These are phyloP conservation scores for Latrodectus hesperus DNA, from an alignment of 2,888 invertebrate species.

Conservation along the genomic window DNA sequence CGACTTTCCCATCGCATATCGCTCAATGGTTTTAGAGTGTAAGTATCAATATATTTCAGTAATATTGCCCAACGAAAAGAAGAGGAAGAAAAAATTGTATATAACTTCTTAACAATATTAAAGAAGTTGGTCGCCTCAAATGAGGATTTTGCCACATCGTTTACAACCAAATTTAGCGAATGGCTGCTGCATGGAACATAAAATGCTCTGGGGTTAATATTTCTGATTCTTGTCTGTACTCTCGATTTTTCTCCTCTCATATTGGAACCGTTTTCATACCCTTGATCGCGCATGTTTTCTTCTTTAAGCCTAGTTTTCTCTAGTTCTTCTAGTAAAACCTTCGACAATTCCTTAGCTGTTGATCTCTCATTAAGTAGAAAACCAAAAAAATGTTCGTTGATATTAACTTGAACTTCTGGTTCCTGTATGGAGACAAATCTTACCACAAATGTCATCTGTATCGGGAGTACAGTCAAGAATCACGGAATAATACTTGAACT, in stretches of 20 bases:
- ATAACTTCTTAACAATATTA: too few species aligned
- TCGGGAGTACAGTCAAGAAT: not conserved
- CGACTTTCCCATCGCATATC: too few species aligned
- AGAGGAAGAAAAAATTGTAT: too few species aligned
- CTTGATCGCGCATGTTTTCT: too few species aligned
- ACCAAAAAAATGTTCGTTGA: constrained; percentile 16
- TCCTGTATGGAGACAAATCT: not conserved
- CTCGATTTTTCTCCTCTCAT: not conserved
- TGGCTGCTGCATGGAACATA: not conserved
- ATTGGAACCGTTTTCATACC: not conserved
- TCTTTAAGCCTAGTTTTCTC: too few species aligned
- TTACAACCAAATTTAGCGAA: constrained; percentile 1
- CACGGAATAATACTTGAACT: too few species aligned
- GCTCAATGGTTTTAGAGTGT: too few species aligned
- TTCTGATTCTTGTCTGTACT: not conserved
- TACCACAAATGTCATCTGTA: constrained; percentile 7
- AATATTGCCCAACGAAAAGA: too few species aligned
- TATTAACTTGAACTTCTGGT: not conserved
- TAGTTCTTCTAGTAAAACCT: too few species aligned
- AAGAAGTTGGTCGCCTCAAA: not conserved
- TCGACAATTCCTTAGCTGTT: not conserved
- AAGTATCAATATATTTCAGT: too few species aligned
- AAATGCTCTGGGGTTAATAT: not conserved
- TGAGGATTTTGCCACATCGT: not conserved
- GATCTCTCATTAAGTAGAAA: not conserved